Conservation (phyloP, 1,140 invertebrate genomes). For the Bombus terrestris region DNA sequence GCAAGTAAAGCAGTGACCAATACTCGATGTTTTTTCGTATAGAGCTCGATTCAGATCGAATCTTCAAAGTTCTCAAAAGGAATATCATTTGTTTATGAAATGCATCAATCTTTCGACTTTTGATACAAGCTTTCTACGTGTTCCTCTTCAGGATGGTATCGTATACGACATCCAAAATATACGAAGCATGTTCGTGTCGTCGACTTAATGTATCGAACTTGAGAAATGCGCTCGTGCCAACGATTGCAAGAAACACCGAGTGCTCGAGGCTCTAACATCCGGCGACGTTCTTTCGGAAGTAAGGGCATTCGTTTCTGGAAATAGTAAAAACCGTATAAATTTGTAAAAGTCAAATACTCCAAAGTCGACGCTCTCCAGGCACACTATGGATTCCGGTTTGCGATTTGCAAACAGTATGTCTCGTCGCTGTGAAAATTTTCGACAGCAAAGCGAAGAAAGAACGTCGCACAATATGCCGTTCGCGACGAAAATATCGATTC, state of each 20-base stretch:
- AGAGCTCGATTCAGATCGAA: not conserved
- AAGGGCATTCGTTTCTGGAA: not conserved
- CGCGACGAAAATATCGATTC: slow-evolving; percentile 38
- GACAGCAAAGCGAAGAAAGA: not conserved
- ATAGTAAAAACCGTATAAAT: not conserved
- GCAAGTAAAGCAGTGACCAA: not conserved
- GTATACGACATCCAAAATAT: not conserved
- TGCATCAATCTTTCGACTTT: not conserved
- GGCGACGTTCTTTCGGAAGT: not conserved
- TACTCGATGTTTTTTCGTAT: not conserved
- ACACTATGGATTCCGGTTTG: not conserved
- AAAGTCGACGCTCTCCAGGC: not conserved
- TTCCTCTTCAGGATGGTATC: not conserved
- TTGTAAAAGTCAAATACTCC: not conserved
- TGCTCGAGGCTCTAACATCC: not conserved
- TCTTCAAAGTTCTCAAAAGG: not conserved
- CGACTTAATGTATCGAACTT: not conserved
- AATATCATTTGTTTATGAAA: not conserved
- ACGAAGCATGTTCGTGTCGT: not conserved
- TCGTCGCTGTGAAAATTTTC: slow-evolving; percentile 16
- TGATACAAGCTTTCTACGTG: too few species aligned
- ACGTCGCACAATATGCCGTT: not conserved
- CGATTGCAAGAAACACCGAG: too few species aligned
- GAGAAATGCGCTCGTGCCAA: not conserved
- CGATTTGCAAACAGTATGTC: not conserved